Evolutionary conservation across 2,888 invertebrate genomes (phyloP), one percentile per base, ranked within the genome.

Genomic region (Drosophila fulvimacula): DNA sequence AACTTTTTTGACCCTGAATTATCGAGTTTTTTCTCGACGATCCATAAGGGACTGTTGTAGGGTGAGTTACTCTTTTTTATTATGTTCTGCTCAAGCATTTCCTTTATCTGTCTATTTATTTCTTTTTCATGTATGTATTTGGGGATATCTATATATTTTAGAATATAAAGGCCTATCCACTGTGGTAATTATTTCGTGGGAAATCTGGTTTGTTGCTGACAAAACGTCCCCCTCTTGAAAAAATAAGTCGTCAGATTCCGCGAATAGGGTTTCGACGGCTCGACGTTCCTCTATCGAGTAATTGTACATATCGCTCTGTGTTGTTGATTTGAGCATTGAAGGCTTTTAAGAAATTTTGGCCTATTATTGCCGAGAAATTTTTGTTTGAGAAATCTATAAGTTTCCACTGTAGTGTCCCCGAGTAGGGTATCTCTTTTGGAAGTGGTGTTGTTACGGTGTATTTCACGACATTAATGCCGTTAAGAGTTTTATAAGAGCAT

Each of bases 321-420:
- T 41, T 19, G 10, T 41, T 41, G 11, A 41, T 41, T 41, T 41
- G 41, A 13, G 41, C 41, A 4, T 41, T 19, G 5, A 41, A 41
- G 5, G 41, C 11, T 19, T 41, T 41, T 19, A 41, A 13, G 4
- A 41, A 19, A n/a, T 39, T 19, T 41, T 19, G 41, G 10, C 41
- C 19, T 41, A 41, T 41, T 41, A 41, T 41, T 19, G 41, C 41
- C 10, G 41, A 41, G 41, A 41, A 41, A 19, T 19, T 41, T 41
- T 41, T 19, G 19, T 41, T 41, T 19, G 41, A 10, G 19, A 41
- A 41, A 41, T 41, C 41, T 11, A 41, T 19, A 2, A 42, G 21
- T 13, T 42, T 42, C 41, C 41, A 42, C 41, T 42, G 19, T 1
- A 42, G 13, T 42, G 41, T 42, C 11, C 41, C 21, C 11, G 5